Evolutionary conservation across 2,797 vertebrate genomes (phyloP), one percentile per base, ranked within the genome.

Genomic region (Acanthurus leucopareius): DNA sequence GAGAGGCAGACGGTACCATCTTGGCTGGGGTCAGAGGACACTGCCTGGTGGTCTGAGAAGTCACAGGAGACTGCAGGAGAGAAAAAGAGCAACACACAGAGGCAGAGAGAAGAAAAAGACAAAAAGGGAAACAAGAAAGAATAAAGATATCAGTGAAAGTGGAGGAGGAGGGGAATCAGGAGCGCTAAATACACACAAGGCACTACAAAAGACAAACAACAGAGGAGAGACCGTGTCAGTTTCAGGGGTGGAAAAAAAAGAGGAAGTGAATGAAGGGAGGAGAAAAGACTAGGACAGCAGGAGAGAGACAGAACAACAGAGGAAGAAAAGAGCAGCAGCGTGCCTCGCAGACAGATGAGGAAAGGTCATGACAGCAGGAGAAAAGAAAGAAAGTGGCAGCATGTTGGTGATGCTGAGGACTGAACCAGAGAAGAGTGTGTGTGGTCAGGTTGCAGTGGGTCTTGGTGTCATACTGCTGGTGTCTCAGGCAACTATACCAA

Each of bases 1-100:
- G 86, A 83, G 90, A 90, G 78, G 93, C 88, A 86, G 93, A 89
- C 10, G 88, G 92, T 57, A 84, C 92, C 89, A 94, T 90, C 92
- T 95, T 96, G 80, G 95, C 89, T 45, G 92, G 92, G 84, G 94
- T 92, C 69, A 93, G 84, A 75, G 94, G 83, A 73, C 92, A 91
- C 64, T 94, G 94, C 73, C 94, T 91, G 89, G 92, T 89, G 81
- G 94, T 89, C 86, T 92, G 94, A 88, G 94, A 81, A 76, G 93
- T 92, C 84, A 91, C 93, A 13, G 95, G 86, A 92, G 92, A 92
- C 95, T 94, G 93, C 70, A 88, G 90, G 75, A 81, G 35, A 84
- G 77, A 88, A 73, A 86, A 61, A 90, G 25, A 82, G 77, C 49
- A 54, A 73, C 56, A 75, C 19, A 78, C n/a, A 80, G 20, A 80